Evolutionary conservation across 2,797 vertebrate genomes (phyloP).

Genomic region (Arrhamphus sclerolepis): DNA sequence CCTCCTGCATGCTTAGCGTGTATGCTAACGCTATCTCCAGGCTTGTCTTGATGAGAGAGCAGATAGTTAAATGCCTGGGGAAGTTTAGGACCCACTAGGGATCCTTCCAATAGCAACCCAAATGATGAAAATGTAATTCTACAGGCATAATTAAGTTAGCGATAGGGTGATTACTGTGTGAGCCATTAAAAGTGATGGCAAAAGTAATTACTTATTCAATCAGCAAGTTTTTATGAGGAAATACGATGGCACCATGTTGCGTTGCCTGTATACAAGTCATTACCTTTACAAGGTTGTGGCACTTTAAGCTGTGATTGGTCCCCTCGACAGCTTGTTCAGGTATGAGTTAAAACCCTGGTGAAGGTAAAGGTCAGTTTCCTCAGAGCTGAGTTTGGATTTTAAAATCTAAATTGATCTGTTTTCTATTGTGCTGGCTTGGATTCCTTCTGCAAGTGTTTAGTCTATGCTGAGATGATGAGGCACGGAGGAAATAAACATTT

Average conservation of each 20-base stretch:
- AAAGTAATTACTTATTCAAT: constrained; percentile 83
- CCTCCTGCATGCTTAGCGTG: constrained; percentile 12
- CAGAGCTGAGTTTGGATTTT: neutral
- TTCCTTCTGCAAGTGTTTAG: constrained; percentile 8
- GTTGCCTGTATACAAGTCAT: constrained; percentile 63
- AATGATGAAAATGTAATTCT: constrained; percentile 79
- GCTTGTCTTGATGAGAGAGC: constrained; percentile 52
- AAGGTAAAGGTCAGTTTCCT: constrained; percentile 30
- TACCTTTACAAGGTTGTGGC: constrained; percentile 67
- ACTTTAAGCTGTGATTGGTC: constrained; percentile 63
- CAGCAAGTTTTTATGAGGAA: constrained; percentile 69
- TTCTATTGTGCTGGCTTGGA: neutral
- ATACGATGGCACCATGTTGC: constrained; percentile 59
- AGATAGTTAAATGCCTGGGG: constrained; percentile 67
- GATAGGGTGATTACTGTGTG: constrained; percentile 72
- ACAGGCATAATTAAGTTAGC: constrained; percentile 79
- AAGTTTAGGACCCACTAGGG: constrained; percentile 68
- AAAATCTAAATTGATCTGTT: constrained; percentile 5
- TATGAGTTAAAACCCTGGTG: constrained; percentile 41
- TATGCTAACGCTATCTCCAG: constrained; percentile 54
- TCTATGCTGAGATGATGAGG: constrained; percentile 4
- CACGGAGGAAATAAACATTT: constrained; percentile 25
- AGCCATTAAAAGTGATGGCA: constrained; percentile 78
- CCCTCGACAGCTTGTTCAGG: constrained; percentile 67
- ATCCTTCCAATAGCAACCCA: constrained; percentile 63